These are phyloP conservation scores for Euleptes europaea DNA, from an alignment of 2,113 vertebrate species.

Conservation along the genomic window DNA sequence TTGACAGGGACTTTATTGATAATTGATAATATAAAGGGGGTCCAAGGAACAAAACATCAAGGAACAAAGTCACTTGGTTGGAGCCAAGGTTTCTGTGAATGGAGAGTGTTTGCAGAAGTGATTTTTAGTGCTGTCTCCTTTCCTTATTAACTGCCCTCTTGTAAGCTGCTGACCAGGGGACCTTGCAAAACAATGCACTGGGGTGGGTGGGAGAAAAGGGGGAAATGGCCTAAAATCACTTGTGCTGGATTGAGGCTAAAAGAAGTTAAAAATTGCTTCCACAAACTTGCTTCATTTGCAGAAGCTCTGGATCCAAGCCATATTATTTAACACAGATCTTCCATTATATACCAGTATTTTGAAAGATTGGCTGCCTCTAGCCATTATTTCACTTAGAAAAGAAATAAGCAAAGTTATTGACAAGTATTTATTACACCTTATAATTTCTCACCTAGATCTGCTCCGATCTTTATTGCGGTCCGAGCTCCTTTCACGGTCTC, in stretches of 20 bases:
- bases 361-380: not conserved
- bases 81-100: no score
- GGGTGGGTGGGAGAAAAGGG: no score
- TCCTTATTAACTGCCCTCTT: no score
- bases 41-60: not conserved
- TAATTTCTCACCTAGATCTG: constrained; percentile 84
- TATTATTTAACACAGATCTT: not conserved
- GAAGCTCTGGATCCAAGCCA: not conserved
- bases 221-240: no score
- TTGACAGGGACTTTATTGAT: not conserved
- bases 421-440: not conserved
- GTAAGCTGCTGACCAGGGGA: no score
- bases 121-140: no score
- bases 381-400: not conserved
- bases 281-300: no score
- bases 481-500: constrained; percentile 83
- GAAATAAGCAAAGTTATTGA: not conserved
- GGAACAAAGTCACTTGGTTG: no score
- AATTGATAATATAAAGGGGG: not conserved
- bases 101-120: no score
- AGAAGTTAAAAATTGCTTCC: no score
- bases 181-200: no score
- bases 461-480: constrained; percentile 87
- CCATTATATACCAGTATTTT: not conserved
- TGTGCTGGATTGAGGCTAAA: no score